Evolutionary conservation across 1,140 invertebrate genomes (phyloP).

Genomic region (Conopomorpha cramerella): DNA sequence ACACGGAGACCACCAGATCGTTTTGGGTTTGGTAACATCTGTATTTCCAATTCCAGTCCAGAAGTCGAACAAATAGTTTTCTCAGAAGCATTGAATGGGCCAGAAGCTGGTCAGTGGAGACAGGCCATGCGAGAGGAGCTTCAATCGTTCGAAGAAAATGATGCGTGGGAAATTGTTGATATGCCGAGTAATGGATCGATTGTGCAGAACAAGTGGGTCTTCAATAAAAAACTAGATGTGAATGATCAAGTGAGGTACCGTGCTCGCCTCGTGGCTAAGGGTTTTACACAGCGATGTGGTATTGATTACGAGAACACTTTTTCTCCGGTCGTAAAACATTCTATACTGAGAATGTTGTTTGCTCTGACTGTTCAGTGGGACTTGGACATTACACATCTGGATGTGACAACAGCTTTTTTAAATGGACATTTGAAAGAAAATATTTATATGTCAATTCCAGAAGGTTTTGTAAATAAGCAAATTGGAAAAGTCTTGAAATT

Average conservation of each 20-base stretch:
- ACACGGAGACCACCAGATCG: background rate
- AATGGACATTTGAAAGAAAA: too few relatives aligned
- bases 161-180: slow-evolving; percentile 27
- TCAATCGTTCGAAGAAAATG: slow-evolving; percentile 19
- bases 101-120: slow-evolving; percentile 7
- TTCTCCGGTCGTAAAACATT: too few relatives aligned
- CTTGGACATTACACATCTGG: too few relatives aligned
- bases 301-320: too few relatives aligned
- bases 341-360: too few relatives aligned
- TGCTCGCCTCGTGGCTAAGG: too few relatives aligned
- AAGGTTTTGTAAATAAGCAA: slow-evolving; percentile 28
- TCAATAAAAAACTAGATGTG: slow-evolving; percentile 6
- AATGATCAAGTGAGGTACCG: slow-evolving; percentile 2
- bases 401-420: too few relatives aligned
- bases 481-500: slow-evolving; percentile 12
- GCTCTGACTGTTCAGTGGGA: slow-evolving; percentile 6
- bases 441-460: slow-evolving; percentile 8
- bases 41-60: background rate
- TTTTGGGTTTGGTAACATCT: slow-evolving; percentile 1
- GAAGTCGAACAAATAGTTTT: background rate
- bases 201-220: slow-evolving; percentile 13
- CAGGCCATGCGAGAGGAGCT: slow-evolving; percentile 18
- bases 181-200: slow-evolving; percentile 16
- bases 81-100: slow-evolving; percentile 5
- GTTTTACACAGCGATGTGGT: slow-evolving; percentile 10